A percentile compares a stretch with the other conserved stretches of the same genome.
phyloP scores from a whole-genome alignment of 2,797 vertebrate species.

The Enteromius mattozi region DNA sequence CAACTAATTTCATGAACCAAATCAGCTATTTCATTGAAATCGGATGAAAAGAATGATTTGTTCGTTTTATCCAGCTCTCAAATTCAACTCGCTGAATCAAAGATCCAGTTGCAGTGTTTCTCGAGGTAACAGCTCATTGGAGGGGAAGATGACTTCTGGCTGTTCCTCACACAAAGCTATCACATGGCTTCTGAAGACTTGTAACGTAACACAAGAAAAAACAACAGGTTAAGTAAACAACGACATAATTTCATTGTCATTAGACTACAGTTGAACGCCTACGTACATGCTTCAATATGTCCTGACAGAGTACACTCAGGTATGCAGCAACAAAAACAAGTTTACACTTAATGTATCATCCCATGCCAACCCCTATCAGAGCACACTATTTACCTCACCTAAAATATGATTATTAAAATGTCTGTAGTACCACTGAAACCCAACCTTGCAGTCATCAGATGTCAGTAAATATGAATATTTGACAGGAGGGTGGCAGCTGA shows the following conservation, averaged over 20 bases:
- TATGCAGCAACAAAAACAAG: slow-evolving; percentile 11
- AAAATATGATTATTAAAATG: slow-evolving; percentile 40
- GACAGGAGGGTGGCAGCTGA: slow-evolving; percentile 41
- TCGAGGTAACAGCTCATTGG: neutral
- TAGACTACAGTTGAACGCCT: neutral
- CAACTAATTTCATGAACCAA: neutral
- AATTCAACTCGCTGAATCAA: slow-evolving; percentile 15
- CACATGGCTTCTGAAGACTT: neutral
- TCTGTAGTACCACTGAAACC: slow-evolving; percentile 31
- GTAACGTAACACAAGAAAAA: neutral
- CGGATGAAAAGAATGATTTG: neutral
- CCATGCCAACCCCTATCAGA: neutral
- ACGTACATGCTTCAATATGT: slow-evolving; percentile 1
- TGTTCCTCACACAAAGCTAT: slow-evolving; percentile 6
- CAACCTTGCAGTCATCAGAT: slow-evolving; percentile 34
- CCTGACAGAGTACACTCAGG: slow-evolving; percentile 8
- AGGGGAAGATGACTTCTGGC: slow-evolving; percentile 1
- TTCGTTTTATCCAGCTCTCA: neutral
- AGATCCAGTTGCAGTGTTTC: neutral
- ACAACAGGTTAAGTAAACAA: neutral
- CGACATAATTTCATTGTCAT: neutral
- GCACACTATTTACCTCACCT: neutral
- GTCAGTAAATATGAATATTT: slow-evolving; percentile 51
- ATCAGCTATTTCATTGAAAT: neutral
- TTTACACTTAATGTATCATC: neutral